phyloP scores from a whole-genome alignment of 2,113 vertebrate genomes.

The Pygoscelis antarcticus region DNA sequence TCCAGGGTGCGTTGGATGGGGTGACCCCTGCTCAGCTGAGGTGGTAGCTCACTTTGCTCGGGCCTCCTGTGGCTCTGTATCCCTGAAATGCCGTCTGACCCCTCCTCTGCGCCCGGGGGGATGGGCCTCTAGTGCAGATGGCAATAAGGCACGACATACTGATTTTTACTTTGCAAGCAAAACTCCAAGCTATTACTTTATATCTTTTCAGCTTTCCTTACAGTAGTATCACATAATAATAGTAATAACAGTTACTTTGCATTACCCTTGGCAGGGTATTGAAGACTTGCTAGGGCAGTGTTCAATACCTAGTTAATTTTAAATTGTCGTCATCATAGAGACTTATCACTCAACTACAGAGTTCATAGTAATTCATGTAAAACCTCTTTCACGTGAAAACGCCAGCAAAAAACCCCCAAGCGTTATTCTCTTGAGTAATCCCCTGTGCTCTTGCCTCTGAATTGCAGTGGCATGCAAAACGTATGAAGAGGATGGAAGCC shows the following conservation, averaged over 20 bases:
- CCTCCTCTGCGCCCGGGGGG: no score
- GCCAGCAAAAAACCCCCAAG: neutral
- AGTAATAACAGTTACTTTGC: neutral
- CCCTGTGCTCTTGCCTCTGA: neutral
- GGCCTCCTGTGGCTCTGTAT: no score
- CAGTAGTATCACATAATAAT: neutral
- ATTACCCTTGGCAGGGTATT: neutral
- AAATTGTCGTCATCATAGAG: neutral
- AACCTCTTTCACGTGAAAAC: neutral
- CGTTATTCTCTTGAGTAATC: neutral
- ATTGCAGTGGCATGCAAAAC: neutral
- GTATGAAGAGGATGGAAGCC: neutral
- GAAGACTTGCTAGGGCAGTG: neutral
- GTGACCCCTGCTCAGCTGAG: neutral
- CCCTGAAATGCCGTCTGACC: accelerated
- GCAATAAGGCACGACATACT: neutral
- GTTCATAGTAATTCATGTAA: neutral
- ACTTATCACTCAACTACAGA: accelerated
- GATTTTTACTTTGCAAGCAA: neutral
- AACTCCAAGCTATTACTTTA: neutral
- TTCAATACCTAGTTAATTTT: neutral
- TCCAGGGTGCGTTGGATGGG: neutral
- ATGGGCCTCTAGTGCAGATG: neutral
- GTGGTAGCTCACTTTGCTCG: neutral
- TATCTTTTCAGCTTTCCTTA: neutral